phyloP scores from a whole-genome alignment of 2,113 vertebrate genomes.

The Hemichromis elongatus region DNA sequence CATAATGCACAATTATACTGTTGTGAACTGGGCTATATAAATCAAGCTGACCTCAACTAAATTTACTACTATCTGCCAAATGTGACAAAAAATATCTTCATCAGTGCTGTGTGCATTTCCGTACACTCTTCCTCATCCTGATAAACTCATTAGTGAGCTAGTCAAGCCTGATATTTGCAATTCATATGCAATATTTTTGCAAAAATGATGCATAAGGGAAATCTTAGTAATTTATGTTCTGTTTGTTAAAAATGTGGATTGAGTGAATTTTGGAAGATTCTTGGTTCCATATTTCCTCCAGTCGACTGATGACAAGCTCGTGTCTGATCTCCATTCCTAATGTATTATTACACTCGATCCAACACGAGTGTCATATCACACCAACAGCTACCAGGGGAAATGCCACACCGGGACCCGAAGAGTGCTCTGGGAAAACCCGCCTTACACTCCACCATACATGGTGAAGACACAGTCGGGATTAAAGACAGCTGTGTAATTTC shows the following conservation, averaged over 20 bases:
- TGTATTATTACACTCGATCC: not conserved
- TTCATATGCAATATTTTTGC: not conserved
- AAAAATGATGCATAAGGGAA: not conserved
- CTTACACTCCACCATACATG: not conserved
- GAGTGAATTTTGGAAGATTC: not conserved
- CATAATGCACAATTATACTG: not conserved
- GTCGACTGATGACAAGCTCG: not conserved
- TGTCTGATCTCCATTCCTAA: not conserved
- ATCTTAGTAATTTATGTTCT: not conserved
- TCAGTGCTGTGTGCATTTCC: not conserved
- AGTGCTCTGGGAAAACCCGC: not conserved
- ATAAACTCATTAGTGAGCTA: not conserved
- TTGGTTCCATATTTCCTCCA: not conserved
- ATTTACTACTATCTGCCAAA: not conserved
- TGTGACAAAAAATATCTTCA: not conserved
- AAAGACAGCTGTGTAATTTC: not conserved
- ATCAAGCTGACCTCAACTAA: not conserved
- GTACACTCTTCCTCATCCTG: not conserved
- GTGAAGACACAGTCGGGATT: constrained; percentile 2
- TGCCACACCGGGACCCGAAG: not conserved
- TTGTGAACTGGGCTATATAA: not conserved
- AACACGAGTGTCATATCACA: not conserved
- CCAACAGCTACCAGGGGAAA: not conserved
- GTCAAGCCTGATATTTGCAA: not conserved
- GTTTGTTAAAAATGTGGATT: not conserved